Conservation (phyloP, 2,113 vertebrate species). For the Pheucticus melanocephalus region DNA sequence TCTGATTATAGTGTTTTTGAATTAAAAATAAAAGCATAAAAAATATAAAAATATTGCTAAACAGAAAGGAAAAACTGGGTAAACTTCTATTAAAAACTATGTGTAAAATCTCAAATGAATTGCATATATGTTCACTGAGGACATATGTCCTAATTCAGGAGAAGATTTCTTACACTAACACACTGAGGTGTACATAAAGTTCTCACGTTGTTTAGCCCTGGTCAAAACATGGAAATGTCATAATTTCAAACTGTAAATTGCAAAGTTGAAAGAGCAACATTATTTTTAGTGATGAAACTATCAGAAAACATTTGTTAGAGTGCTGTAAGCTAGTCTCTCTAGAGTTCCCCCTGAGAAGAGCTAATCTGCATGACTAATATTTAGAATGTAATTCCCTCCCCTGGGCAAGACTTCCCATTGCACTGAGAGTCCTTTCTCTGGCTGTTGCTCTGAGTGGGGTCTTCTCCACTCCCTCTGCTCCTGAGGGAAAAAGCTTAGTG, state of each 20-base stretch:
- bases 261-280: neutral
- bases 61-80: neutral
- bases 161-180: neutral
- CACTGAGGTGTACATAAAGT: neutral
- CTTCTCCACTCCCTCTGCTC: neutral
- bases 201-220: neutral
- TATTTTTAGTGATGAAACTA: neutral
- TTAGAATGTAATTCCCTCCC: neutral
- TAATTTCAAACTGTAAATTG: neutral
- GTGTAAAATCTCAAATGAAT: neutral
- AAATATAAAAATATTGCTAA: neutral
- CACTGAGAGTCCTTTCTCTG: neutral
- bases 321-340: neutral
- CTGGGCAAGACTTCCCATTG: neutral
- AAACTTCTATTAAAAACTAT: neutral
- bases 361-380: slow-evolving; percentile 31
- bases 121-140: neutral
- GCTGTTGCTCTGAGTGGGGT: neutral
- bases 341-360: neutral
- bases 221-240: neutral
- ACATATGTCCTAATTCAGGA: neutral
- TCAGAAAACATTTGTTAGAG: neutral
- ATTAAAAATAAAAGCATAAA: neutral
- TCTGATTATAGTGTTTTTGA: rapidly evolving
- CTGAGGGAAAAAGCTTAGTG: neutral